Evolutionary conservation across 2,113 vertebrate species (phyloP).

Genomic region (Tragelaphus imberbis): DNA sequence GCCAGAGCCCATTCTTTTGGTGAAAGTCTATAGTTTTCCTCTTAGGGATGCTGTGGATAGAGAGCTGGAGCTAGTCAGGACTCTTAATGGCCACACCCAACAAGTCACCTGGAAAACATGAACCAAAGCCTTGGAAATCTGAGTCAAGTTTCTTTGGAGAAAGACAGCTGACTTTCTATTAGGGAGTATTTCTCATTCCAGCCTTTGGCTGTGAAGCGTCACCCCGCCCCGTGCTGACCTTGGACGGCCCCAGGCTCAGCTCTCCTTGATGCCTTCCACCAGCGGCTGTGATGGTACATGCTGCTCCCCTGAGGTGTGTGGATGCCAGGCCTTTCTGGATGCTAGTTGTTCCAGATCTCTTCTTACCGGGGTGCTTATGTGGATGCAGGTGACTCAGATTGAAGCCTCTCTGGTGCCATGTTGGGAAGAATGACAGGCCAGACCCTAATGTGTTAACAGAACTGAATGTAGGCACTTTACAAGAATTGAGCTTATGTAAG

Average conservation of each 20-base stretch:
- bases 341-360: neutral
- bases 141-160: neutral
- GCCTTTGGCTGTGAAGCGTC: neutral
- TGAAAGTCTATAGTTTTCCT: neutral
- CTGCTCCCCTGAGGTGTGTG: fast-evolving
- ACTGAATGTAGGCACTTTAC: neutral
- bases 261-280: neutral
- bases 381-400: neutral
- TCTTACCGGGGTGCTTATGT: neutral
- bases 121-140: neutral
- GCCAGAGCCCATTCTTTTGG: neutral
- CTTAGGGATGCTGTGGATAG: neutral
- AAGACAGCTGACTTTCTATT: neutral
- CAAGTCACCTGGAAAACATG: neutral
- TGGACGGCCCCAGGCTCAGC: neutral
- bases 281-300: fast-evolving
- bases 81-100: neutral
- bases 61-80: neutral
- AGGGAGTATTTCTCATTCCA: no score
- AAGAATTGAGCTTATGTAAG: neutral
- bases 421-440: neutral
- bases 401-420: fast-evolving
- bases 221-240: no score
- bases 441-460: neutral
- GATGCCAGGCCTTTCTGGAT: no score